phyloP scores from a whole-genome alignment of 2,888 invertebrate genomes.

The Tenthredo amoena region DNA sequence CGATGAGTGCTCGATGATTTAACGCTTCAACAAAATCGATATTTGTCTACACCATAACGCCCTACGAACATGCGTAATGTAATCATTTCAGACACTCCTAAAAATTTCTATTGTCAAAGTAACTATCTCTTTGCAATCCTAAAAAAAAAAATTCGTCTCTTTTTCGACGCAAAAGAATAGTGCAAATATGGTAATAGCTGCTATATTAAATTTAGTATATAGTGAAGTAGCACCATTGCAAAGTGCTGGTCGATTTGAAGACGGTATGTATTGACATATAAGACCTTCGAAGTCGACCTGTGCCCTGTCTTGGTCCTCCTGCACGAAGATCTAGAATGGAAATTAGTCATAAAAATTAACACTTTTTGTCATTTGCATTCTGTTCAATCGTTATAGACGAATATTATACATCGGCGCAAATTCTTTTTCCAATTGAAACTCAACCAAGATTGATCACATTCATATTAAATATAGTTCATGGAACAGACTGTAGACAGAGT shows the following conservation, averaged over 20 bases:
- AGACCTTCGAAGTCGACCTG: neutral
- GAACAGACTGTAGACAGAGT: neutral
- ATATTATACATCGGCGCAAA: neutral
- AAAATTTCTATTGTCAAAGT: neutral
- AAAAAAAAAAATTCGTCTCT: neutral
- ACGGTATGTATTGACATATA: neutral
- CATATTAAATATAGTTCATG: neutral
- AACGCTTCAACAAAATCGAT: slow-evolving; percentile 64
- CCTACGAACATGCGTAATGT: no score
- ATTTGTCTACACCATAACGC: no score
- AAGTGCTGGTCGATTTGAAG: neutral
- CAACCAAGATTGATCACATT: neutral
- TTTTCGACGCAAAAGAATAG: neutral
- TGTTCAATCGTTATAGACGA: neutral
- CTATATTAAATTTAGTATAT: neutral
- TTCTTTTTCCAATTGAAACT: neutral
- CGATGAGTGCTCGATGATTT: neutral
- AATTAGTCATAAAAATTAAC: neutral
- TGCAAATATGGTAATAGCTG: neutral
- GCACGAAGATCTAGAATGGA: neutral
- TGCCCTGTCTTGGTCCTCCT: neutral
- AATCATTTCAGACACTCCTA: neutral
- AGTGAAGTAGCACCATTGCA: neutral
- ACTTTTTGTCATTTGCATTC: neutral
- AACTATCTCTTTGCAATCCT: neutral